Evolutionary conservation across 1,140 invertebrate genomes (phyloP).

Genomic region (Drosophila fuyamai): DNA sequence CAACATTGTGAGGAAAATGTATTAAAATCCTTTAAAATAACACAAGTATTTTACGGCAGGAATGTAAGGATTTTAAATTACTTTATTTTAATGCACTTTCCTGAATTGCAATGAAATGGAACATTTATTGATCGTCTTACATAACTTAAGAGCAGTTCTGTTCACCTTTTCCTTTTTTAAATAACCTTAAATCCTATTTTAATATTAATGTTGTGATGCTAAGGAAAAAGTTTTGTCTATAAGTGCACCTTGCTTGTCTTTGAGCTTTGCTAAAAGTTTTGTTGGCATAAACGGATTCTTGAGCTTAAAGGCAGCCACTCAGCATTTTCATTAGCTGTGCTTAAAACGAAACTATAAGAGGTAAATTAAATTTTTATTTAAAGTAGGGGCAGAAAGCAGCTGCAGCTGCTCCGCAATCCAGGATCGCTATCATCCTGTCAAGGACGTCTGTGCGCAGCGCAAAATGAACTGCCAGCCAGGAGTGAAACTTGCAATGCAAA

Average conservation of each 20-base stretch:
- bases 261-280: conserved; percentile 62
- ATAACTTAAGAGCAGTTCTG: too few species aligned
- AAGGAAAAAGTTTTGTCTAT: not conserved
- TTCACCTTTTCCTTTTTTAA: not conserved
- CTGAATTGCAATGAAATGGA: too few species aligned
- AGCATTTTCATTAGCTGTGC: conserved; percentile 54
- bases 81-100: too few species aligned
- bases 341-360: conserved; percentile 14
- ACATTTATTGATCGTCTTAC: too few species aligned
- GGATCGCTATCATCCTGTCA: conserved; percentile 55
- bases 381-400: conserved; percentile 14
- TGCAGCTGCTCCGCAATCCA: conserved; percentile 10
- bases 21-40: too few species aligned
- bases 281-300: conserved; percentile 32
- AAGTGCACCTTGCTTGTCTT: conserved; percentile 48
- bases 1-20: too few species aligned
- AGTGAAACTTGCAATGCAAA: conserved; percentile 71
- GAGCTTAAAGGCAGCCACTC: conserved; percentile 42
- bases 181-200: not conserved
- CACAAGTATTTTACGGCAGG: too few species aligned
- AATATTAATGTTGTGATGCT: not conserved
- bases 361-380: conserved; percentile 32
- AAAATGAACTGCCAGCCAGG: conserved; percentile 69
- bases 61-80: too few species aligned
- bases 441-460: conserved; percentile 65